Evolutionary conservation across 2,797 vertebrate species (phyloP).

Genomic region (Myripristis jacobus): DNA sequence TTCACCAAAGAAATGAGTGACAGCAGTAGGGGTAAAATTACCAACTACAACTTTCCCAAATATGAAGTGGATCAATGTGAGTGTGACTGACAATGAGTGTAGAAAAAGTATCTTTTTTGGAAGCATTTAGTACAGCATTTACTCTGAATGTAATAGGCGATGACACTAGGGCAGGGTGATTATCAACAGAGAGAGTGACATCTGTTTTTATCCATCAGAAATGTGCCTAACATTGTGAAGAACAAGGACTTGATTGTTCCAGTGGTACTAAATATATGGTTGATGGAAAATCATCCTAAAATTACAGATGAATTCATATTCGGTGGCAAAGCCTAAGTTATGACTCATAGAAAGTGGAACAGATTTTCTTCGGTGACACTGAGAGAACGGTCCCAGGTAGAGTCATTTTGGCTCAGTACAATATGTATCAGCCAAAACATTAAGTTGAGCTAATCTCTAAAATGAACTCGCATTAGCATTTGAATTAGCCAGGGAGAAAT

Average conservation of each 20-base stretch:
- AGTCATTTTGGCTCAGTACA: conserved; percentile 29
- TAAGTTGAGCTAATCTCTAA: conserved; percentile 41
- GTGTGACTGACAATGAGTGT: not conserved
- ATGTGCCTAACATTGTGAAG: not conserved
- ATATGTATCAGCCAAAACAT: conserved; percentile 58
- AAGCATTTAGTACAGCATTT: conserved; percentile 24
- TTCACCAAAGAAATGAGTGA: too few relatives aligned
- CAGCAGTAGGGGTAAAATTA: not conserved
- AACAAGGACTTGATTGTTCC: conserved; percentile 16
- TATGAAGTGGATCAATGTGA: conserved; percentile 13
- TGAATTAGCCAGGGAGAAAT: conserved; percentile 56
- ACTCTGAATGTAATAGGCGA: conserved; percentile 8
- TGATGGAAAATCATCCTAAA: conserved; percentile 32
- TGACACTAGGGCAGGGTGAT: conserved; percentile 14
- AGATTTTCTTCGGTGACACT: conserved; percentile 19
- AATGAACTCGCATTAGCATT: conserved; percentile 65
- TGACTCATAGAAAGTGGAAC: conserved; percentile 28
- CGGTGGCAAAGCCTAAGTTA: conserved; percentile 25
- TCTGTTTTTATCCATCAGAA: conserved; percentile 15
- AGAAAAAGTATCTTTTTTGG: conserved; percentile 8
- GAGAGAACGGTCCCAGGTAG: conserved; percentile 46
- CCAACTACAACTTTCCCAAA: not conserved
- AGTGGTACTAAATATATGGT: not conserved
- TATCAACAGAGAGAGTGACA: conserved; percentile 20
- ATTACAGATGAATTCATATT: conserved; percentile 35